Percentiles rank a stretch among this genome's conserved stretches.
Evolutionary conservation across 30 jellyfish, hydroid and myxozoan species (phyloP).

Genomic region (Catostylus mosaicus): DNA sequence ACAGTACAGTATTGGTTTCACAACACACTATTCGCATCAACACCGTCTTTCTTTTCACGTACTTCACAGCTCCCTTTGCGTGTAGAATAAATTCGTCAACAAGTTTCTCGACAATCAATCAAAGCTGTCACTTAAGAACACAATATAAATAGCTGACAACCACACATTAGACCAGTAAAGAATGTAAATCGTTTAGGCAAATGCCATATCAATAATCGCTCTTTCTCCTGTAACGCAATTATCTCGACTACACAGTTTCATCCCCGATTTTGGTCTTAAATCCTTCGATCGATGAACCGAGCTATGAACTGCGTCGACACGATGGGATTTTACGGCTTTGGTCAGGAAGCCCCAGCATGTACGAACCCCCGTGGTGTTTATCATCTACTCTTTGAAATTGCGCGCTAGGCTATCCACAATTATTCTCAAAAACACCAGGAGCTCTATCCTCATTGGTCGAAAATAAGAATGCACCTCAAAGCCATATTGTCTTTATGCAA

Average conservation of each 20-base stretch:
- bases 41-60: constrained; percentile 48
- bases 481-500: constrained; percentile 57
- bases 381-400: constrained; percentile 82
- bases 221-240: constrained; percentile 42
- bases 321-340: constrained; percentile 83
- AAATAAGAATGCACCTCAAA: constrained; percentile 38
- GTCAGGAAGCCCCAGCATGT: constrained; percentile 84
- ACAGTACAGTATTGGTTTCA: constrained; percentile 50
- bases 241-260: constrained; percentile 37
- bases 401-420: constrained; percentile 86
- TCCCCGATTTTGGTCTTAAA: constrained; percentile 52
- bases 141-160: constrained; percentile 78
- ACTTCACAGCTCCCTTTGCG: constrained; percentile 71
- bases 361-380: constrained; percentile 89
- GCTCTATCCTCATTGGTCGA: constrained; percentile 48
- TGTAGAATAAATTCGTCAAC: constrained; percentile 82
- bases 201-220: constrained; percentile 31
- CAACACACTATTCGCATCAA: constrained; percentile 38
- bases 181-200: constrained; percentile 46
- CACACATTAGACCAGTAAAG: constrained; percentile 61
- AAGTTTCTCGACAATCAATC: constrained; percentile 80
- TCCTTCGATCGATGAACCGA: constrained; percentile 25
- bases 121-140: constrained; percentile 68
- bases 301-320: constrained; percentile 73
- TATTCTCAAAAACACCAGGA: constrained; percentile 62